Conservation (phyloP, 2,113 vertebrate genomes). For the Aramus guarauna region DNA sequence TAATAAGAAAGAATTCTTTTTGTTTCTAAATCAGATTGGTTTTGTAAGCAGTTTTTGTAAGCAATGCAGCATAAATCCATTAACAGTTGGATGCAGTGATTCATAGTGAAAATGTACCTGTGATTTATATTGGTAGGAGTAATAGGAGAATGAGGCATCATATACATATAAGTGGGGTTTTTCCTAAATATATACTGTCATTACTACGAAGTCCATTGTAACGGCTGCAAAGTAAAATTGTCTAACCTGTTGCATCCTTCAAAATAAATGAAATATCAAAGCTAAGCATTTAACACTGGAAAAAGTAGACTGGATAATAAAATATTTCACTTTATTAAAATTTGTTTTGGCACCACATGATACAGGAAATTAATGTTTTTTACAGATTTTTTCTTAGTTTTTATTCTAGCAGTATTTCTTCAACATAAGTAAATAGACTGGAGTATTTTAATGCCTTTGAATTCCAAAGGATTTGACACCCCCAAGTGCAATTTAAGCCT, state of each 20-base stretch:
- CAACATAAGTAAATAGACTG: conserved; percentile 34
- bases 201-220: background rate
- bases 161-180: background rate
- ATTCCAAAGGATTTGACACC: conserved; percentile 31
- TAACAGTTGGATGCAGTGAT: background rate
- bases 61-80: background rate
- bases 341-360: background rate
- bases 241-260: background rate
- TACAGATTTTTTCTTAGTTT: background rate
- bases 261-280: background rate
- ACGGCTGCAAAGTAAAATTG: background rate
- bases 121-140: background rate
- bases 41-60: background rate
- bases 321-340: background rate
- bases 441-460: conserved; percentile 9
- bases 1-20: background rate
- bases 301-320: background rate
- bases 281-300: background rate
- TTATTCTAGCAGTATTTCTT: background rate
- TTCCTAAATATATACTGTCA: background rate
- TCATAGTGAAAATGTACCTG: background rate
- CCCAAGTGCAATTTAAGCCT: conserved; percentile 20
- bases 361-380: background rate
- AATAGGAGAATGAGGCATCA: background rate
- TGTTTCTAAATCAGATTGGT: background rate